Base-by-base conservation (phyloP, 2,888 invertebrate genomes). In the Drosophila neotestacea region DNA sequence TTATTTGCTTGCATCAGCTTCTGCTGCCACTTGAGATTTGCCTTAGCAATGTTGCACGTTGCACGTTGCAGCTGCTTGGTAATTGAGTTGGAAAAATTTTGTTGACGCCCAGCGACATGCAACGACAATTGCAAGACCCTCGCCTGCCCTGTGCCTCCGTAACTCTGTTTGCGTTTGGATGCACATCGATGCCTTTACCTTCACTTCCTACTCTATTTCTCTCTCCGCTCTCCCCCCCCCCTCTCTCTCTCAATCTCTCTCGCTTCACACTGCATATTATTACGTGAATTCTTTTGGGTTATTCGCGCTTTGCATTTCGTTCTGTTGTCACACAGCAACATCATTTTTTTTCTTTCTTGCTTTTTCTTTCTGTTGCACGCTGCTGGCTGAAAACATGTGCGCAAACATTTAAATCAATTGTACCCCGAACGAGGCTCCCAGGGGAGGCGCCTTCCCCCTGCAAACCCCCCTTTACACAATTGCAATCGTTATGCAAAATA, bases 401-500 rank as follows among this genome's bases (percentile, higher is more conserved):
- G 85, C 88, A 88, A 88, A 85, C 88, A 85, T 88, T 84, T 85
- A 85, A 85, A 85, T 85, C 84, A 85, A 85, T 85, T 85, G 84
- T 82, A 85, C 65, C 69, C 63, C 79, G 47, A 73, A 74, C 61
- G 58, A 46, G 7, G 30, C 48, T 68, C 76, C 72, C 79, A 10
- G 9, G 9, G 51, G 48, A 32, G 39, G 50, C 41, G 42, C 10
- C 48, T 7, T 9, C 58, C 4, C 28, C 28, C 28, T 38, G 7
- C 44, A 6, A 28, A 27, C 7, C 16, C 34, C 22, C 36, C n/a
- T 10, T 6, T n/a, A n/a, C 13, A 9, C 62, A 52, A 34, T 34
- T 60, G 54, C 81, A 86, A 85, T 87, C 85, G 83, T 83, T 87
- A 87, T 87, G 88, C 83, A 85, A 84, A 84, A 87, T 79, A 69